Percentiles rank a stretch among this genome's conserved stretches.
These are phyloP conservation scores for Cettia cetti DNA, from an alignment of 2,113 vertebrate species.

Conservation along the genomic window DNA sequence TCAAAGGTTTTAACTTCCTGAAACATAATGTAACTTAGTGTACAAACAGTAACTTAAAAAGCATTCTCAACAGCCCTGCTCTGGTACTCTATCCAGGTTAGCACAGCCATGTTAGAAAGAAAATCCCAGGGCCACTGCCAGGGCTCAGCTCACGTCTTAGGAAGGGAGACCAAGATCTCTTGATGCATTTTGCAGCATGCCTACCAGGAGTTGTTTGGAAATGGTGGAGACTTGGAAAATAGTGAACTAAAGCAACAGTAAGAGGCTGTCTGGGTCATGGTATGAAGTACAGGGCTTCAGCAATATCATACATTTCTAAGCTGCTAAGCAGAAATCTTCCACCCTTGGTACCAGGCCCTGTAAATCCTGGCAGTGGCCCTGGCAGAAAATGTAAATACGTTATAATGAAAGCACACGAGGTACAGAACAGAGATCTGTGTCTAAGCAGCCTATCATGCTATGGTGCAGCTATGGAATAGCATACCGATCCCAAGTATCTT, in stretches of 20 bases:
- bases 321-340: neutral
- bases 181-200: neutral
- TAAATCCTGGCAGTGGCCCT: constrained; percentile 53
- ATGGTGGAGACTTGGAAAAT: neutral
- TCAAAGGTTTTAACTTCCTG: neutral
- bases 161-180: neutral
- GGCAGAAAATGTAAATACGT: constrained; percentile 26
- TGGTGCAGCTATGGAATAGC: constrained; percentile 39
- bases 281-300: neutral
- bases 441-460: constrained; percentile 45
- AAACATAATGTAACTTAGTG: neutral
- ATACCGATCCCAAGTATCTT: constrained; percentile 82
- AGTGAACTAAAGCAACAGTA: neutral
- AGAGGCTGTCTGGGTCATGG: neutral
- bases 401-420: neutral
- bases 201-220: neutral
- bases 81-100: constrained; percentile 3
- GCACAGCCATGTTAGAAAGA: constrained; percentile 53
- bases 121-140: constrained; percentile 58
- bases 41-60: neutral
- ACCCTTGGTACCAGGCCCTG: neutral
- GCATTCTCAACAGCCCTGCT: constrained; percentile 2
- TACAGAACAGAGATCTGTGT: constrained; percentile 49
- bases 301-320: neutral
- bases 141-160: neutral